Conservation (phyloP, 2,797 vertebrate genomes). For the Pygocentrus nattereri region DNA sequence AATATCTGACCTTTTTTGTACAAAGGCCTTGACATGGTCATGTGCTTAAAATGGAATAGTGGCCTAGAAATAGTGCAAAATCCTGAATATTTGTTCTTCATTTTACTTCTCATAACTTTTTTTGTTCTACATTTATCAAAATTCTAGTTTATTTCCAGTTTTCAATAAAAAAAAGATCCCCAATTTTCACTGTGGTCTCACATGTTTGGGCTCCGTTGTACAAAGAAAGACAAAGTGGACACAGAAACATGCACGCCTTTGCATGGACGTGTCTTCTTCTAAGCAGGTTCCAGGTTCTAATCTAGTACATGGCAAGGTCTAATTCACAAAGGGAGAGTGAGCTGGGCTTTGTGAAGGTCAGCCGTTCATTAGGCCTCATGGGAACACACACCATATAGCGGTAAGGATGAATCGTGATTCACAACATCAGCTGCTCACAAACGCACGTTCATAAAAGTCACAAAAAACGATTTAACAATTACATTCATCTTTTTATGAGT, state of each 20-base stretch:
- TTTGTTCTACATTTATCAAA: too few species aligned
- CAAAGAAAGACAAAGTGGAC: not conserved
- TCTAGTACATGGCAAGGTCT: slow-evolving; percentile 28
- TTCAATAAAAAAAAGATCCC: too few species aligned
- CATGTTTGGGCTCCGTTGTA: not conserved
- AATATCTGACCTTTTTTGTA: too few species aligned
- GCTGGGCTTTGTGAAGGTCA: slow-evolving; percentile 41
- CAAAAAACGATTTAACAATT: not conserved
- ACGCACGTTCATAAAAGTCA: not conserved
- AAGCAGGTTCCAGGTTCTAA: slow-evolving; percentile 7
- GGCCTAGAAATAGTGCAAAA: too few species aligned
- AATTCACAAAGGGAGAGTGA: slow-evolving; percentile 28
- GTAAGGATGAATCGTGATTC: not conserved
- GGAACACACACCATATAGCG: slow-evolving; percentile 23
- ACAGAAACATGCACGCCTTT: not conserved
- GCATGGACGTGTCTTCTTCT: not conserved
- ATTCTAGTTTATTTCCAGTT: too few species aligned
- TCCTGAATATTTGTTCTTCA: too few species aligned
- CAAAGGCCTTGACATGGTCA: too few species aligned
- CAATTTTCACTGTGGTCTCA: too few species aligned
- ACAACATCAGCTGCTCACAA: slow-evolving; percentile 23
- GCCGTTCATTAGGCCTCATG: slow-evolving; percentile 18
- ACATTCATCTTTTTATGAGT: not conserved
- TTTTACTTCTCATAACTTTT: too few species aligned
- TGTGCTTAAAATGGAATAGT: too few species aligned